Evolutionary conservation across 1,140 invertebrate genomes (phyloP).

Genomic region (Cydia strobilella): DNA sequence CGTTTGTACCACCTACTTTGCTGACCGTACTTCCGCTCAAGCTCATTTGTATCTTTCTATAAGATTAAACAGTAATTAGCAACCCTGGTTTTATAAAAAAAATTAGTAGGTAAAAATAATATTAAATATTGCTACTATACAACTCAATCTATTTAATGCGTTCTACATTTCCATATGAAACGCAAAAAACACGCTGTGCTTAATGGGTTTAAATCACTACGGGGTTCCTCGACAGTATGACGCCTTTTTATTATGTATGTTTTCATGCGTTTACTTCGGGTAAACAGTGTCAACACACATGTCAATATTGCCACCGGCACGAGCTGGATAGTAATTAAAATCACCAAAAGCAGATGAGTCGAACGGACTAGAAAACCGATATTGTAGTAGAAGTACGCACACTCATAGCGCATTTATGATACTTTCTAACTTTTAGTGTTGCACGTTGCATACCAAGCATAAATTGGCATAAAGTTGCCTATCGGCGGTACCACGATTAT

Average conservation of each 20-base stretch:
- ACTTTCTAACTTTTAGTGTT: no score
- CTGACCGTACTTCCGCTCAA: no score
- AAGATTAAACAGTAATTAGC: no score
- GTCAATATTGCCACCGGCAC: conserved; percentile 1
- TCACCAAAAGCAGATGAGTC: neutral
- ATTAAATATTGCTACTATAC: neutral
- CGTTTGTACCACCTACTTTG: no score
- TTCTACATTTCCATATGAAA: conserved; percentile 11
- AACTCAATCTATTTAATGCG: neutral
- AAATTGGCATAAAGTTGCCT: no score
- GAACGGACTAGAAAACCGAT: neutral
- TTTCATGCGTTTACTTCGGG: neutral
- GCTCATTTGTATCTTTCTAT: no score
- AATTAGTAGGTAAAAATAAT: neutral
- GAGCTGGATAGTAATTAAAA: neutral
- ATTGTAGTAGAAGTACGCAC: neutral
- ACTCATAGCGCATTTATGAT: no score
- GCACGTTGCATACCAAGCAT: no score
- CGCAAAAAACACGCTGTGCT: neutral
- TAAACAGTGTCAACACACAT: conserved; percentile 7
- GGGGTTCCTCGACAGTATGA: neutral
- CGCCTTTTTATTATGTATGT: neutral
- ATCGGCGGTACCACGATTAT: no score
- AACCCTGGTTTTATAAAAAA: neutral
- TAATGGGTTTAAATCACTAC: conserved; percentile 12